Conservation (phyloP, 2,113 vertebrate genomes). For the Spea multiplicata region DNA sequence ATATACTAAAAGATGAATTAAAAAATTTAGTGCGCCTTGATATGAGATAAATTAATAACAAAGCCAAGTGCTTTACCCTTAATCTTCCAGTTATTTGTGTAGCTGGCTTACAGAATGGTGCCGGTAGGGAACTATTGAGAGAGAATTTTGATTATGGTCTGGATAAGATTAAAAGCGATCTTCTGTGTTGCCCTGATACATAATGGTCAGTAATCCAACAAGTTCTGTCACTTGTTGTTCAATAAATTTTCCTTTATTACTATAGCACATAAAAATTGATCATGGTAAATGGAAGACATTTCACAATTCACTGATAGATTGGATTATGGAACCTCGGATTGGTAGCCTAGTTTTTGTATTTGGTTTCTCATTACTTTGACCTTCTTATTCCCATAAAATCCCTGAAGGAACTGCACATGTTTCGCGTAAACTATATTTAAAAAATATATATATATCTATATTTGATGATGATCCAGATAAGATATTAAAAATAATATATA, state of each 20-base stretch:
- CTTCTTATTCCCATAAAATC: neutral
- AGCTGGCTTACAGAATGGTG: neutral
- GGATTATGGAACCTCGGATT: neutral
- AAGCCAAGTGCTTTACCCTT: neutral
- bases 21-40: no score
- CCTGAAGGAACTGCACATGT: neutral
- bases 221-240: neutral
- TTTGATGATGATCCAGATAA: no score
- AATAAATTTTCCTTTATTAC: neutral
- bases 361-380: neutral
- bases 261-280: neutral
- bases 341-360: neutral
- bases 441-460: neutral
- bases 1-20: no score
- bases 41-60: neutral
- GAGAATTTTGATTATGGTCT: neutral
- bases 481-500: no score
- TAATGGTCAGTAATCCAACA: neutral
- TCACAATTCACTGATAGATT: neutral
- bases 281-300: neutral
- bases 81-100: neutral
- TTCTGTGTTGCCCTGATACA: neutral
- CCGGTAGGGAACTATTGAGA: no score
- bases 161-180: neutral
- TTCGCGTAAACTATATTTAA: neutral